phyloP scores from a whole-genome alignment of 64 coral and sea anemone species.

The Actinia equina region DNA sequence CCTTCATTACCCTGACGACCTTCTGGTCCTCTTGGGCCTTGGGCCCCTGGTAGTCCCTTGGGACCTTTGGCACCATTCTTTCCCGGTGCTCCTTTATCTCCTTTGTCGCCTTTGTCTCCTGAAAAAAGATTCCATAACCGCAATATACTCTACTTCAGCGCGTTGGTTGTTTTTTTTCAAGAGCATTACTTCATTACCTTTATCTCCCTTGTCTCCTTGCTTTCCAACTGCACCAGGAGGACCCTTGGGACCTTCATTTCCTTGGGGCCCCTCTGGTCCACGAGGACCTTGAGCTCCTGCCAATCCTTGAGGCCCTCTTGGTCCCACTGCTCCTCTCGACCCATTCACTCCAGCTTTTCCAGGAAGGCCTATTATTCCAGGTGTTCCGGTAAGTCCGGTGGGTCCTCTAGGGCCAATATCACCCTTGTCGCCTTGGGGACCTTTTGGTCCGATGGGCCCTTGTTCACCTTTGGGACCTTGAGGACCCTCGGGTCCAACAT shows the following conservation, averaged over 20 bases:
- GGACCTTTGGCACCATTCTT: background rate
- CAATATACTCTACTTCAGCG: background rate
- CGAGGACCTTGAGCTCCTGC: background rate
- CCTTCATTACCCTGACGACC: constrained; percentile 6
- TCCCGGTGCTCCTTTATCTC: constrained; percentile 6
- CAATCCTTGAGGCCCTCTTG: background rate
- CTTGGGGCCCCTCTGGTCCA: constrained; percentile 16
- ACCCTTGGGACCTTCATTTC: background rate
- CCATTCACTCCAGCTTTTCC: constrained; percentile 2
- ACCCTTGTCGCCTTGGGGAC: constrained; percentile 1
- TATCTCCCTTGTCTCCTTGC: constrained; percentile 9
- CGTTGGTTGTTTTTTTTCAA: background rate
- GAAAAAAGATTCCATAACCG: background rate
- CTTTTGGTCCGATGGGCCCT: background rate
- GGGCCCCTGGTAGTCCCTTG: background rate
- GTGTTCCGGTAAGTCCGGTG: background rate
- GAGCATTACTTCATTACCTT: background rate
- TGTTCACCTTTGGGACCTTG: background rate
- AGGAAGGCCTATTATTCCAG: constrained; percentile 9
- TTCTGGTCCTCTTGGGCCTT: background rate
- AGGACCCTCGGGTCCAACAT: background rate
- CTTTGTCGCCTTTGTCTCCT: background rate
- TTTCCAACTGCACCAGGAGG: background rate
- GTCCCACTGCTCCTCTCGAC: background rate
- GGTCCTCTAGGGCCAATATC: background rate